Conservation (phyloP, 92 coral and sea anemone species). For the Porites evermanni region DNA sequence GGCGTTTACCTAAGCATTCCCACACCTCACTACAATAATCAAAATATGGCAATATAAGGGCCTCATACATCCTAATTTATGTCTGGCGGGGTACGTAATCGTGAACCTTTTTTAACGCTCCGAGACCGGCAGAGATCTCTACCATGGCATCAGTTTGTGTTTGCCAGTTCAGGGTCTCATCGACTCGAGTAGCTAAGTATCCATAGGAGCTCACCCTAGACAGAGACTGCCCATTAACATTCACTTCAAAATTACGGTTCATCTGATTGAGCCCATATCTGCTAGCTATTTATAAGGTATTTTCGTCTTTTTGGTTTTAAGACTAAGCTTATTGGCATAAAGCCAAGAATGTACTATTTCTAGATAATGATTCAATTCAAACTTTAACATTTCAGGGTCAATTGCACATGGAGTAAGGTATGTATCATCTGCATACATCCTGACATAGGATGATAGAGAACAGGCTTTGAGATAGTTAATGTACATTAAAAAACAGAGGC, state of each 20-base stretch:
- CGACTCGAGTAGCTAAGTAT: neutral
- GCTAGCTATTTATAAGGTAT: neutral
- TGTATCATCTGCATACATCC: no score
- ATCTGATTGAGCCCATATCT: neutral
- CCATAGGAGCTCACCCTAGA: neutral
- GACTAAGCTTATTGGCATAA: neutral
- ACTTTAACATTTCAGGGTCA: no score
- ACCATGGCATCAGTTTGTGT: neutral
- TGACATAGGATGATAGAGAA: no score
- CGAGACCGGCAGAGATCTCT: constrained; percentile 4
- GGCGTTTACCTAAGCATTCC: neutral
- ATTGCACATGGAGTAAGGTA: no score
- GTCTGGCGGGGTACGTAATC: neutral
- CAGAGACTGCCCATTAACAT: neutral
- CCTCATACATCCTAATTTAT: neutral
- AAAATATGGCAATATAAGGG: neutral
- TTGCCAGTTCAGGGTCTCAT: constrained; percentile 10
- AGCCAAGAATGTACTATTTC: no score
- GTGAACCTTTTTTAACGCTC: neutral
- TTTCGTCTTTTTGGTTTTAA: constrained; percentile 11
- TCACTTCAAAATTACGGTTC: neutral
- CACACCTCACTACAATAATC: neutral
- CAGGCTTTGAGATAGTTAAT: no score
- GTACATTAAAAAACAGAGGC: no score
- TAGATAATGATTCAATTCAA: no score